Base-by-base conservation (phyloP, 2,797 vertebrate species). In the Hoplostethus mediterraneus region DNA sequence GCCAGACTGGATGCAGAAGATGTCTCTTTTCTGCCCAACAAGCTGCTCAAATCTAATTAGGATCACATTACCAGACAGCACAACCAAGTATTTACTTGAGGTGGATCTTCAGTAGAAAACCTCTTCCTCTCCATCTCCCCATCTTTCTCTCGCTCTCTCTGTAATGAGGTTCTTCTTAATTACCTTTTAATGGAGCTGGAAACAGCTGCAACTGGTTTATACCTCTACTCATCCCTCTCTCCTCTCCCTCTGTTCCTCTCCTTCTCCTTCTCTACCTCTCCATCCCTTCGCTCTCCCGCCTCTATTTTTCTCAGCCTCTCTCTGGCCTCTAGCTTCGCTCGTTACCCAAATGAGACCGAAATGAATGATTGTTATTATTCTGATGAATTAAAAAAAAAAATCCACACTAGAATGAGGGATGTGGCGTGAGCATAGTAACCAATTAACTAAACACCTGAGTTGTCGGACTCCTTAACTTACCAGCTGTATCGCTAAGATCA, bases 131-230 rank as follows among this genome's bases (percentile, higher is more conserved):
- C 52, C 0, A 51, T 89, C 77, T 83, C 60, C 49, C 45, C 76
- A 73, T 85, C 31, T 10, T 63, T 85, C 74, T 83, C 67, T 66
- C 75, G n/a, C n/a, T 86, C 74, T 85, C 58, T 71, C 69, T 69
- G 65, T 91, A 90, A 91, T 87, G 86, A 91, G 82, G 49, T 84
- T 86, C 81, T 80, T 52, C 78, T 87, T 90, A 89, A 92, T 90
- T 91, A 89, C 89, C 86, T 92, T 92, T 89, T 89, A 91, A 91
- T 91, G 75, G 52, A 77, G 75, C 79, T 89, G 73, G 80, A 87
- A 90, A 84, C 87, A 87, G 84, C 82, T 89, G 90, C 81, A 74
- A 57, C 69, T 82, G 80, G 72, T 86, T 87, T 87, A 67, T 75
- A 73, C 72, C 74, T 63, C 38, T 33, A 2, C 68, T 82, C 74